phyloP scores from a whole-genome alignment of 2,797 vertebrate species.

The Gallinago nigripennis region DNA sequence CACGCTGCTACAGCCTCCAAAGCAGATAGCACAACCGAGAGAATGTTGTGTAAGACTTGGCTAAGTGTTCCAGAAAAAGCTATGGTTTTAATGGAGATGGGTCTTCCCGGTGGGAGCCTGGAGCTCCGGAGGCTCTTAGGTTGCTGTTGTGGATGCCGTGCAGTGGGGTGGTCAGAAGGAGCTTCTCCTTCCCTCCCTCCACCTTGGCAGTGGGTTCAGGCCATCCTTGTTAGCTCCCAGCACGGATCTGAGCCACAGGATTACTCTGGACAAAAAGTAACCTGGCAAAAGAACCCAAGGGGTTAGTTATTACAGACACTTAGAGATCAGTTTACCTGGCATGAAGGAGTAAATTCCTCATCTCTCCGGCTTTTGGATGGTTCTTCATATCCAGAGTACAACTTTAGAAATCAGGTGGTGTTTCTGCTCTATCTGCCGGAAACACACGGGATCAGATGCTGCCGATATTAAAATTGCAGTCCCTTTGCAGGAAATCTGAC shows the following conservation, averaged over 20 bases:
- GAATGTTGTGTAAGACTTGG: background rate
- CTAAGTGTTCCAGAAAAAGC: constrained; percentile 37
- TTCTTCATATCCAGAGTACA: background rate
- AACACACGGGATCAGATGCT: constrained; percentile 48
- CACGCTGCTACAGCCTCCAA: background rate
- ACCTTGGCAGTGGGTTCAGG: background rate
- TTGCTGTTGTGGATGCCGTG: background rate
- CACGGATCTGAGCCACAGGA: background rate
- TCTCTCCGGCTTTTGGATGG: background rate
- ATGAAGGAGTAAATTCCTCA: background rate
- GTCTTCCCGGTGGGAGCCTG: background rate
- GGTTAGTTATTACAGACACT: background rate
- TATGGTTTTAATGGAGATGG: background rate
- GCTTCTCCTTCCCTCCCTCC: background rate
- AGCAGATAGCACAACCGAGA: background rate
- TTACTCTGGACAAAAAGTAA: background rate
- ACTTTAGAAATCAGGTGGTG: constrained; percentile 24
- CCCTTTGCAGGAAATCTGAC: constrained; percentile 57
- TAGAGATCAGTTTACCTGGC: background rate
- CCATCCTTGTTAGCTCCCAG: background rate
- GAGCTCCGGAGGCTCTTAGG: background rate
- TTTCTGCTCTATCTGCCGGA: constrained; percentile 58
- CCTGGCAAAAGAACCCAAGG: background rate
- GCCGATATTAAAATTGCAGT: constrained; percentile 5
- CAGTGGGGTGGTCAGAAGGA: background rate